A percentile compares a stretch with the other conserved stretches of the same genome.
Conservation (phyloP, 1,140 invertebrate species). For the Glossosoma conforme region DNA sequence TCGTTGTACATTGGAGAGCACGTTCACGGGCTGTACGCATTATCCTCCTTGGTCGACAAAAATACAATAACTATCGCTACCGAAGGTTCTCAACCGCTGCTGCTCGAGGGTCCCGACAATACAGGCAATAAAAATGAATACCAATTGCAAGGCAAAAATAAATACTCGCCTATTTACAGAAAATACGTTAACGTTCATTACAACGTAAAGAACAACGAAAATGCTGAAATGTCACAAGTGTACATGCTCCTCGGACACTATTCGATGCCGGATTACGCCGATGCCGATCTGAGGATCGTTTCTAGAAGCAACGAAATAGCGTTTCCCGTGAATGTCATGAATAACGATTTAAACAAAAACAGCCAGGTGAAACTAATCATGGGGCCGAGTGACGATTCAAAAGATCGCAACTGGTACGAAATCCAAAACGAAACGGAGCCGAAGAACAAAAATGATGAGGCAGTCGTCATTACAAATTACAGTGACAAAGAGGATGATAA, state of each 20-base stretch:
- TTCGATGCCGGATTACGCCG: slow-evolving; percentile 64
- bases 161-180: slow-evolving; percentile 38
- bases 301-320: slow-evolving; percentile 25
- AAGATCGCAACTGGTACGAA: slow-evolving; percentile 20
- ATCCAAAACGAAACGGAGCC: slow-evolving; percentile 16
- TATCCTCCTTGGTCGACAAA: slow-evolving; percentile 87
- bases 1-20: slow-evolving; percentile 93
- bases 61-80: slow-evolving; percentile 68
- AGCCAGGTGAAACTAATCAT: slow-evolving; percentile 20
- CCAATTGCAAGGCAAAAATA: slow-evolving; percentile 35
- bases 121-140: slow-evolving; percentile 35
- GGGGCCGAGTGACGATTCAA: slow-evolving; percentile 13
- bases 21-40: slow-evolving; percentile 80
- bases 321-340: slow-evolving; percentile 12
- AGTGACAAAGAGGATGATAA: slow-evolving; percentile 1
- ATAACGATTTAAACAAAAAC: slow-evolving; percentile 12
- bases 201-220: slow-evolving; percentile 40
- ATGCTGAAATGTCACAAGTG: slow-evolving; percentile 40
- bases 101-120: slow-evolving; percentile 63
- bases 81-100: slow-evolving; percentile 54
- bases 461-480: neutral
- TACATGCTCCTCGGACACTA: slow-evolving; percentile 68
- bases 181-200: slow-evolving; percentile 49
- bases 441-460: slow-evolving; percentile 2
- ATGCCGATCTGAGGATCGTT: slow-evolving; percentile 30